These are phyloP conservation scores for Sinocyclocheilus maitianheensis DNA, from an alignment of 2,113 vertebrate species.

Conservation along the genomic window DNA sequence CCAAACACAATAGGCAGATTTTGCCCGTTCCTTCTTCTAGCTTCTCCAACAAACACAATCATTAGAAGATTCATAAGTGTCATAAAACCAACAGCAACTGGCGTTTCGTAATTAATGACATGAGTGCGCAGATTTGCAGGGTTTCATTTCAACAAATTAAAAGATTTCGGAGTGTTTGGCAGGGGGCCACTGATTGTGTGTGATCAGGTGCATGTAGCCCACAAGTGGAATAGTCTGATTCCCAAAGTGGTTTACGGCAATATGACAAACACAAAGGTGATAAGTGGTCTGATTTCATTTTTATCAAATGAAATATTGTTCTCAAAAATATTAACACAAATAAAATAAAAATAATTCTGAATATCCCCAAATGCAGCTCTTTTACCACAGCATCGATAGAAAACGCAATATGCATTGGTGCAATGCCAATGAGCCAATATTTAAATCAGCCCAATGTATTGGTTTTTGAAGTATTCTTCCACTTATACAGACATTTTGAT, in stretches of 20 bases:
- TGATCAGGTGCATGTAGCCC: constrained; percentile 80
- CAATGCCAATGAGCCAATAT: not conserved
- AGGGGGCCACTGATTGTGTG: constrained; percentile 68
- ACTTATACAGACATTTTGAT: constrained; percentile 34
- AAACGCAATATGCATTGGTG: not conserved
- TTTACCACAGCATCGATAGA: not conserved
- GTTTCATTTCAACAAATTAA: constrained; percentile 65
- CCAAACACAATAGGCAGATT: constrained; percentile 69
- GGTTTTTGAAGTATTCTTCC: not conserved
- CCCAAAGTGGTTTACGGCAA: constrained; percentile 77
- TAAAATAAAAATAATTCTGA: not conserved
- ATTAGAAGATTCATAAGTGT: constrained; percentile 61
- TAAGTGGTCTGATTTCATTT: not conserved
- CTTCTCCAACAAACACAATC: constrained; percentile 67
- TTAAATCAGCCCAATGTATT: not conserved
- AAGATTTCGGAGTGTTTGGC: constrained; percentile 70
- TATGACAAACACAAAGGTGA: constrained; percentile 48
- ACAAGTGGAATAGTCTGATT: constrained; percentile 79
- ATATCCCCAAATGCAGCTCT: not conserved
- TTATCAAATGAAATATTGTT: too few species aligned
- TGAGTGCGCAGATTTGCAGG: constrained; percentile 40
- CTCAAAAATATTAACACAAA: not conserved
- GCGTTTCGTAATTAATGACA: constrained; percentile 53
- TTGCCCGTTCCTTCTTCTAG: constrained; percentile 56
- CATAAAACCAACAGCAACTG: constrained; percentile 44